phyloP scores from a whole-genome alignment of 1,140 invertebrate genomes.

The Pristionchus pacificus region DNA sequence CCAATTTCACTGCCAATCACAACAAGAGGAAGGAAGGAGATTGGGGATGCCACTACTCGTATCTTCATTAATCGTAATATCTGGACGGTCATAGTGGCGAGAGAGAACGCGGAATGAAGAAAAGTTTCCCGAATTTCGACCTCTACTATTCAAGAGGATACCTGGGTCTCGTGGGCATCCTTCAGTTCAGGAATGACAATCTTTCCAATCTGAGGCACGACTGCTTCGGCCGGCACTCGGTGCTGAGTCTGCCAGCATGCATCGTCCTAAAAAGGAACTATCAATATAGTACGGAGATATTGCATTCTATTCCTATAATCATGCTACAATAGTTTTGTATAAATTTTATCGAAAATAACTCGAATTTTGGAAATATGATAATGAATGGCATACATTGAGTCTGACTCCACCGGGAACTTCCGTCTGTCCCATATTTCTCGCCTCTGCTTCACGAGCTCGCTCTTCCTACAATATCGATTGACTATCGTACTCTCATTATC shows the following conservation, averaged over 20 bases:
- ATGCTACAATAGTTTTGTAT: no score
- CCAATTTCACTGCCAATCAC: no score
- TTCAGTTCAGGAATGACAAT: conserved; percentile 35
- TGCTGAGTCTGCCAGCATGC: conserved; percentile 34
- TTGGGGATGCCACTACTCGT: no score
- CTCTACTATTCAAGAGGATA: background rate
- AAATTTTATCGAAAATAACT: no score
- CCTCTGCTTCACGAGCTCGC: background rate
- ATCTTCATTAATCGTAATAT: no score
- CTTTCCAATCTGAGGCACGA: conserved; percentile 30
- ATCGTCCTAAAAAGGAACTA: conserved; percentile 33
- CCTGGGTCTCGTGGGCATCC: conserved; percentile 22
- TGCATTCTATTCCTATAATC: no score
- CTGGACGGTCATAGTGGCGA: background rate
- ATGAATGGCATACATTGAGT: background rate
- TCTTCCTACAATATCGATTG: background rate
- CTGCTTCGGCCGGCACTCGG: conserved; percentile 23
- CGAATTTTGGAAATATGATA: background rate
- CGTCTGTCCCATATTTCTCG: background rate
- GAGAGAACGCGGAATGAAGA: background rate
- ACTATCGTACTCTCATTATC: background rate
- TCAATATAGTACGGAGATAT: background rate
- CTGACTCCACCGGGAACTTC: background rate
- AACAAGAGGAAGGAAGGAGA: no score
- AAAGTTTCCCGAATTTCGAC: no score